Evolutionary conservation across 2,113 vertebrate species (phyloP).

Genomic region (Tor tambroides): DNA sequence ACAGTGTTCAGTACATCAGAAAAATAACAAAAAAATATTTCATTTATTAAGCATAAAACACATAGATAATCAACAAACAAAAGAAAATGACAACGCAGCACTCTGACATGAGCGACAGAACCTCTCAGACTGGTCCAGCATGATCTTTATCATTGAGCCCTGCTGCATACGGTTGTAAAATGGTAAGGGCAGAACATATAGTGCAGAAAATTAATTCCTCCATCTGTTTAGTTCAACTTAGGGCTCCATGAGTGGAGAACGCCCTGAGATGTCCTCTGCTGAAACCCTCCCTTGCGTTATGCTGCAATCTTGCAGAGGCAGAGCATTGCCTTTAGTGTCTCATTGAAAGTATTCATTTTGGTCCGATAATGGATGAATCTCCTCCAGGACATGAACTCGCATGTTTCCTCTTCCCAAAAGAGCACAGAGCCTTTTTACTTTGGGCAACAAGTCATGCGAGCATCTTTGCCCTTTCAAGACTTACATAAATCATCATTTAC

Average conservation of each 20-base stretch:
- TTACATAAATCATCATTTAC: slow-evolving; percentile 55
- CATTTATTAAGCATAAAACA: not conserved
- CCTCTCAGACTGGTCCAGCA: not conserved
- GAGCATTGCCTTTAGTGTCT: slow-evolving; percentile 61
- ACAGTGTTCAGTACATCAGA: not conserved
- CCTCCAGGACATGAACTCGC: slow-evolving; percentile 47
- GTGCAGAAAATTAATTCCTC: slow-evolving; percentile 24
- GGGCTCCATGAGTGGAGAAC: slow-evolving; percentile 17
- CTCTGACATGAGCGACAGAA: not conserved
- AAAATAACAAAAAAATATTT: not conserved
- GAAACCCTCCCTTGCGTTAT: slow-evolving; percentile 14
- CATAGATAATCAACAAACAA: not conserved
- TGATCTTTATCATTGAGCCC: not conserved
- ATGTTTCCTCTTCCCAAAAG: slow-evolving; percentile 28
- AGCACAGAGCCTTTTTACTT: slow-evolving; percentile 46
- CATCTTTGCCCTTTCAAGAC: slow-evolving; percentile 20
- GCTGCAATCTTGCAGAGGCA: slow-evolving; percentile 60
- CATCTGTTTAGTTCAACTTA: slow-evolving; percentile 37
- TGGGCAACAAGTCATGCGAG: slow-evolving; percentile 50
- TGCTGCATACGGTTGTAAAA: not conserved
- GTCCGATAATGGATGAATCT: slow-evolving; percentile 50
- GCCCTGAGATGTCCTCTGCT: slow-evolving; percentile 33
- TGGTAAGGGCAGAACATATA: not conserved
- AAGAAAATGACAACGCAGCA: not conserved
- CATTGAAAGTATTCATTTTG: slow-evolving; percentile 67